phyloP scores from a whole-genome alignment of 2,797 vertebrate species.

The Erethizon dorsatum region DNA sequence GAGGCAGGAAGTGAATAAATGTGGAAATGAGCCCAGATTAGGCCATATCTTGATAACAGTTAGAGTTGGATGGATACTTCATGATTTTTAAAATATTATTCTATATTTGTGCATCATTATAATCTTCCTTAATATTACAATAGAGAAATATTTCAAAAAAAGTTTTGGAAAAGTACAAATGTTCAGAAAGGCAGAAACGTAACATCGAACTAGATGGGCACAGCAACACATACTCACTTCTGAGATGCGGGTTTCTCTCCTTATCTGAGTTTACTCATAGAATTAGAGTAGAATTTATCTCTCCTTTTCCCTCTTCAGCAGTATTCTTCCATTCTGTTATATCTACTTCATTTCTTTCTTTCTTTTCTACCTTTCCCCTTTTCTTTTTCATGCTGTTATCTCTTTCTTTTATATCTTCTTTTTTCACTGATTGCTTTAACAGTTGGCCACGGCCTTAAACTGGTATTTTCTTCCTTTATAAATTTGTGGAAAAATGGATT shows the following conservation, averaged over 20 bases:
- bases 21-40: not conserved
- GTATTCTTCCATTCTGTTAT: not conserved
- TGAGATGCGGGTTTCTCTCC: not conserved
- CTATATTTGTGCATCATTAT: not conserved
- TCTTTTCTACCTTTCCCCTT: not conserved
- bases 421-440: not conserved
- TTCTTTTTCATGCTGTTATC: not conserved
- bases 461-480: not conserved
- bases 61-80: not conserved
- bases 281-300: not conserved
- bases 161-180: not conserved
- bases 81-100: slow-evolving; percentile 9
- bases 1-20: not conserved
- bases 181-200: not conserved
- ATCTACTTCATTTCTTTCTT: not conserved
- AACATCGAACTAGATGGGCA: not conserved
- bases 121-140: not conserved
- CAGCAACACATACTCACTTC: fast-evolving
- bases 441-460: not conserved
- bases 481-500: not conserved
- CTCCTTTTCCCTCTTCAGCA: not conserved
- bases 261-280: not conserved
- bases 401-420: not conserved
- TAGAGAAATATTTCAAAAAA: not conserved
- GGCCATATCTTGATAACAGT: not conserved